Evolutionary conservation across 1,140 invertebrate genomes (phyloP), one percentile per base, ranked within the genome.

Genomic region (Subanguina moxae): DNA sequence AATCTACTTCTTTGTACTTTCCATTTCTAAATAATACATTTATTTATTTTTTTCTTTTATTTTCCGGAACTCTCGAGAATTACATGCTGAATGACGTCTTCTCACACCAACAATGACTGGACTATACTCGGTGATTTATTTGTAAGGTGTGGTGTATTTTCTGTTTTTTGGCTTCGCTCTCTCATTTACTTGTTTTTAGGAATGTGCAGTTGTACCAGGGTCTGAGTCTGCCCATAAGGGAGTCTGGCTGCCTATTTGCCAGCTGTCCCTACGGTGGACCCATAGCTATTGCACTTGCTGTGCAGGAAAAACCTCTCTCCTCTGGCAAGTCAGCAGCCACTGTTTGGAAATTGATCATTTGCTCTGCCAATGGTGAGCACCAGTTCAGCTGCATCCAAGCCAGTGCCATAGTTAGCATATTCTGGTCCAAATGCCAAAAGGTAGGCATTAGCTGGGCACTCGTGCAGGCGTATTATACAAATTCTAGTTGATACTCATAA

Each of bases 381-480:
- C 32, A 19, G 48, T 52, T 52, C 23, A 15, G 48, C 3, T 57
- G 38, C 1, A 45, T 71, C 1, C 15, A 23, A 11, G 65, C 64
- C n/a, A 71, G 59, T 23, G 65, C 48, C 19, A 56, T 66, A n/a
- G 52, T 42, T 25, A 28, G 56, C 45, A 21, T 72, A 27, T 72
- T 59, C n/a, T 72, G 70, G 70, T 45, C 70, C 32, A 72, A 71
- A 48, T 70, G 70, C 21, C 70, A 72, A 64, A 69, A 71, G 32
- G 69, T 71, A n/a, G 21, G 30, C n/a, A n/a, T n/a, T n/a, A n/a
- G n/a, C n/a, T n/a, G n/a, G 15, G 15, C 15, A 15, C 15, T 17
- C 15, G 15, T 59, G 17, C 46, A 28, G 52, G 52, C 52, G 11
- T 57, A 38, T 38, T 38, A 11, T 38, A 72, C 38, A 1, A 30